phyloP scores from a whole-genome alignment of 2,888 invertebrate genomes.

The Eupithecia inturbata region DNA sequence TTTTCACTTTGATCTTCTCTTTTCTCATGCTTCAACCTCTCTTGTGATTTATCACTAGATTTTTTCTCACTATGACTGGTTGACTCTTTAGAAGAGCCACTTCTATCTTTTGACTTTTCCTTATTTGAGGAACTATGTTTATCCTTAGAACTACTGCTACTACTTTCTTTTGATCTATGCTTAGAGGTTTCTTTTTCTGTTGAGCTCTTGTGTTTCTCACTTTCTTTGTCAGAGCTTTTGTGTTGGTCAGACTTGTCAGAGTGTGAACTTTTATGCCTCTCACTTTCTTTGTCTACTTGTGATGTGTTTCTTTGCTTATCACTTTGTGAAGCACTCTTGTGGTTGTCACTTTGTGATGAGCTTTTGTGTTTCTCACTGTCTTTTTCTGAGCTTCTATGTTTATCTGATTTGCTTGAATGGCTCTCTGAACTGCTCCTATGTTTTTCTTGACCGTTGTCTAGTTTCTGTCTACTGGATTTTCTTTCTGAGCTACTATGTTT shows the following conservation, averaged over 20 bases:
- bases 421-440: conserved; percentile 53
- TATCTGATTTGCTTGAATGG: conserved; percentile 42
- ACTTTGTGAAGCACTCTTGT: conserved; percentile 33
- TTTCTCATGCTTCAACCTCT: conserved; percentile 59
- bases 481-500: conserved; percentile 54
- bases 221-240: conserved; percentile 44
- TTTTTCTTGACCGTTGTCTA: conserved; percentile 58
- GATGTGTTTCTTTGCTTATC: conserved; percentile 53
- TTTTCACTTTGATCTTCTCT: conserved; percentile 60
- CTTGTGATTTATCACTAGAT: conserved; percentile 63
- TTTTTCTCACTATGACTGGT: conserved; percentile 70
- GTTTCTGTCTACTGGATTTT: conserved; percentile 54
- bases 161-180: conserved; percentile 65
- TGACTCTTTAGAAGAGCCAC: conserved; percentile 71
- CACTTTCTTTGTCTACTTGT: conserved; percentile 50
- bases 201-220: conserved; percentile 58
- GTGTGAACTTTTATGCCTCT: conserved; percentile 49
- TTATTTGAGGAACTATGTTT: conserved; percentile 70
- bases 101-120: conserved; percentile 69
- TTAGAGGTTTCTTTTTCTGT: conserved; percentile 53
- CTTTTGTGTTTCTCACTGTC: conserved; percentile 34
- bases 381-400: conserved; percentile 52
- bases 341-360: conserved; percentile 46
- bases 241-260: conserved; percentile 41
- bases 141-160: conserved; percentile 67